Evolutionary conservation across 1,140 invertebrate species (phyloP).

Genomic region (Bombus haemorrhoidalis): DNA sequence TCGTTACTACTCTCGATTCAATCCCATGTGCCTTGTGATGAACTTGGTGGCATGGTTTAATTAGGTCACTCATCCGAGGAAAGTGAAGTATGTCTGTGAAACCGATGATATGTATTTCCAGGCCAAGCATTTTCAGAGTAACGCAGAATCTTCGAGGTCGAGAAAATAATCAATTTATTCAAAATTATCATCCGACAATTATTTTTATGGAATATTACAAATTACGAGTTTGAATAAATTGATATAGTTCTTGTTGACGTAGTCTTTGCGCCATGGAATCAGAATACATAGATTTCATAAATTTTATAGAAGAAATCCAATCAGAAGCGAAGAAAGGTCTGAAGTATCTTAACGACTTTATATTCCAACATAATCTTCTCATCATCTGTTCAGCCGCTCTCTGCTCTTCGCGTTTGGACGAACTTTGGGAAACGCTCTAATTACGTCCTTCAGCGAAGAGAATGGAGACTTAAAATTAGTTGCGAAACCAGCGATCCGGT

Average conservation of each 20-base stretch:
- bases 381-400: constrained; percentile 31
- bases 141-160: not conserved
- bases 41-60: constrained; percentile 28
- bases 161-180: constrained; percentile 15
- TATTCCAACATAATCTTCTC: constrained; percentile 36
- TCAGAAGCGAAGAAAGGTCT: not conserved
- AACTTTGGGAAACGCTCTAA: constrained; percentile 60
- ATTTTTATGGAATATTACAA: not conserved
- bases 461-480: constrained; percentile 63
- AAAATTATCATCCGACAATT: not conserved
- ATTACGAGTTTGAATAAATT: not conserved
- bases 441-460: constrained; percentile 56
- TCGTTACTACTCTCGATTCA: not conserved
- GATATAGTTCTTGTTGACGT: not conserved
- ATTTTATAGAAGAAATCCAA: not conserved
- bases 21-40: constrained; percentile 5
- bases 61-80: constrained; percentile 42
- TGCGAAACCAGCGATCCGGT: constrained; percentile 48
- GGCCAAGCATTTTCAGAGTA: constrained; percentile 28
- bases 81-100: constrained; percentile 17
- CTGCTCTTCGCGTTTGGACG: constrained; percentile 21
- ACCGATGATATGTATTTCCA: constrained; percentile 30
- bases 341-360: constrained; percentile 37
- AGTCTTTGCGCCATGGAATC: not conserved
- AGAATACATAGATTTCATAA: not conserved